Conservation (phyloP, 2,888 invertebrate genomes). For the Ceramica pisi region DNA sequence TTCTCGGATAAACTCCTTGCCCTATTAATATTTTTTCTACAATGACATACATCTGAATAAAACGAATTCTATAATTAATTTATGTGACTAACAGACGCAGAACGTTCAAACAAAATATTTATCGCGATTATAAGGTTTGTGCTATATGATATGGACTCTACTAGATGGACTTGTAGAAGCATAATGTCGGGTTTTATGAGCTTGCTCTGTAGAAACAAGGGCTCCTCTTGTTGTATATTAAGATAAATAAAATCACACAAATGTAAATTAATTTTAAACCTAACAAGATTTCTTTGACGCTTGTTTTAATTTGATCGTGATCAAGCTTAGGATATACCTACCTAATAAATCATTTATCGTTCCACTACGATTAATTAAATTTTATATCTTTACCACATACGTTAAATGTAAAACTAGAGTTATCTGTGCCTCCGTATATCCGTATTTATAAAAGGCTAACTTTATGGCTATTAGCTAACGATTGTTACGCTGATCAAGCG, state of each 20-base stretch:
- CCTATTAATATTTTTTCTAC: conserved; percentile 75
- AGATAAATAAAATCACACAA: conserved; percentile 1
- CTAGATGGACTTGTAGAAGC: conserved; percentile 31
- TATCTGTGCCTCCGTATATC: background rate
- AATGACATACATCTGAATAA: conserved; percentile 67
- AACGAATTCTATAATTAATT: conserved; percentile 64
- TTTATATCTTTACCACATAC: background rate
- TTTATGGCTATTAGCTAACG: conserved; percentile 20
- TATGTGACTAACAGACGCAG: conserved; percentile 48
- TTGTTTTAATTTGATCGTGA: conserved; percentile 6
- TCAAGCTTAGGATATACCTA: background rate
- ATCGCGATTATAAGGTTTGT: conserved; percentile 34
- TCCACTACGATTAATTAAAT: background rate
- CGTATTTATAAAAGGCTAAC: conserved; percentile 2
- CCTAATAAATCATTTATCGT: background rate
- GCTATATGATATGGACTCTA: too few relatives aligned
- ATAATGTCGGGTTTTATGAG: conserved; percentile 32
- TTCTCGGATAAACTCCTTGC: conserved; percentile 74
- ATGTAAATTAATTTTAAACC: background rate
- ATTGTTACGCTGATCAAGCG: conserved; percentile 52
- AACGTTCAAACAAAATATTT: conserved; percentile 48
- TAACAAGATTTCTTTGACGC: background rate
- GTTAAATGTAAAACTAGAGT: background rate
- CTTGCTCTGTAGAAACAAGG: conserved; percentile 5
- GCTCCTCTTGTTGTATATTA: background rate